Evolutionary conservation across 2,888 invertebrate genomes (phyloP), one percentile per base, ranked within the genome.

Genomic region (Tenthredo distinguenda): DNA sequence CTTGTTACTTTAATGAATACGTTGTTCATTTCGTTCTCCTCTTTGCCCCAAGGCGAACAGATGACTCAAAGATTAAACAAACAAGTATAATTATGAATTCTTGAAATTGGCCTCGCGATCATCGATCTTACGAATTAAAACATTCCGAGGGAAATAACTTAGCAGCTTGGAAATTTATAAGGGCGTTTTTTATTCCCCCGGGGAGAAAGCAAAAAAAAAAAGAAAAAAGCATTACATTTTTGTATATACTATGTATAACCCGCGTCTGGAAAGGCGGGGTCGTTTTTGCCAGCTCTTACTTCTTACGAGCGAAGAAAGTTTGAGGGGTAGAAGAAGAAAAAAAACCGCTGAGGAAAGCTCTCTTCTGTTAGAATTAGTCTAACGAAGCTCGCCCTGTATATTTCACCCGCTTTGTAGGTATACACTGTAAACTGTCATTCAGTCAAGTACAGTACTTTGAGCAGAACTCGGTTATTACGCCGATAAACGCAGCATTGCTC

Each of bases 371-470:
- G 77, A 77, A 40, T 77, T 31, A 55, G 77, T 77, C 77, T 47
- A 55, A 77, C 72, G 43, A 74, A 43, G 72, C 50, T 77, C 26
- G 12, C 6, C 26, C 34, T 34, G 55, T 77, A 77, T 77, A 77
- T 77, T 55, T 50, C 31, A 47, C 77, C 5, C 50, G 40, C 43
- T 74, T 74, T 43, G 34, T 71, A 31, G 15, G 40, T 47, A 55
- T 50, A 50, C 18, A 50, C 7, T 55, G 37, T 58, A 81, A 62
- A 37, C 81, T 81, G 81, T 81, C 81, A 62, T 81, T 81, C 50
- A 81, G 26, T 81, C 81, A 21, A 81, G 81, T 77, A 77, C 77
- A 77, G 77, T 77, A 47, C 77, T 77, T 55, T 77, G 34, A 55
- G 50, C 9, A 31, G 50, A 77, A 37, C 47, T 55, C n/a, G 34